Conservation (phyloP, 2,113 vertebrate species). For the Bombycilla garrulus region DNA sequence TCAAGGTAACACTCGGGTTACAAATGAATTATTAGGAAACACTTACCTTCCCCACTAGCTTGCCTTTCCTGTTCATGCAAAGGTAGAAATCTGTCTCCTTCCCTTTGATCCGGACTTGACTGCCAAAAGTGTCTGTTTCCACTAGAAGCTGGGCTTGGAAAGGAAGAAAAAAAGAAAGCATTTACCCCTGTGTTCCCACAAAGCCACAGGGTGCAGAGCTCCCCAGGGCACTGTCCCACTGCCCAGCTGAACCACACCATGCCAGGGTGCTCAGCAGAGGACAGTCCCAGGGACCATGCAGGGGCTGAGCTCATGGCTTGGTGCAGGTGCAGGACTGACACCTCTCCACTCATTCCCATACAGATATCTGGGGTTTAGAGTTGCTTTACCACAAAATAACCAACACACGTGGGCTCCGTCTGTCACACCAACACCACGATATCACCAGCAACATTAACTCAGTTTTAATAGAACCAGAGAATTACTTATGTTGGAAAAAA, state of each 20-base stretch:
- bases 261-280: background rate
- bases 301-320: background rate
- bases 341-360: fast-evolving
- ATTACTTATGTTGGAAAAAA: background rate
- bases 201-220: background rate
- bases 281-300: background rate
- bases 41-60: slow-evolving; percentile 89
- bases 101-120: slow-evolving; percentile 90
- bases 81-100: slow-evolving; percentile 89
- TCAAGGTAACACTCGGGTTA: slow-evolving; percentile 17
- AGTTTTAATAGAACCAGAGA: background rate
- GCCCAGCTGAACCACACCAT: background rate
- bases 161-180: slow-evolving; percentile 65
- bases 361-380: background rate
- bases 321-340: background rate
- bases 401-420: fast-evolving
- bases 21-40: slow-evolving; percentile 29
- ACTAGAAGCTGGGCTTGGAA: slow-evolving; percentile 91
- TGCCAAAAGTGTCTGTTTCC: slow-evolving; percentile 90
- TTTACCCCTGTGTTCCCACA: slow-evolving; percentile 25
- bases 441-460: background rate
- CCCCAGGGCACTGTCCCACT: background rate
- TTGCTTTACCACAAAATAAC: background rate
- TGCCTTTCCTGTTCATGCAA: slow-evolving; percentile 89
- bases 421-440: background rate